These are phyloP conservation scores for Rhimphoctona megacephalus DNA, from an alignment of 2,888 invertebrate genomes.

Conservation along the genomic window DNA sequence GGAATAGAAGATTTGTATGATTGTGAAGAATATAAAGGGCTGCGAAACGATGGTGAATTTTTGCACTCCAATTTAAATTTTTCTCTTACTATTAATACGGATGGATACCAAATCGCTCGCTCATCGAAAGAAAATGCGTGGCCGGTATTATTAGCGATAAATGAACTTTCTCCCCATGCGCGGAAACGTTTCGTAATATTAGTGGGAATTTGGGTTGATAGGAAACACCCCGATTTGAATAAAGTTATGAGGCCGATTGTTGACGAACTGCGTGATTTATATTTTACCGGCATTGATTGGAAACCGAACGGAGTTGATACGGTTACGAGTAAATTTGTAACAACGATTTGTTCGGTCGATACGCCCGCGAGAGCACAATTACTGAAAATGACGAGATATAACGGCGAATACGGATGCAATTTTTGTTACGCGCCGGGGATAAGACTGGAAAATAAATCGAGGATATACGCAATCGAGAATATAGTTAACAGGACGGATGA, in stretches of 20 bases:
- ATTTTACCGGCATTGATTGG: constrained; percentile 19
- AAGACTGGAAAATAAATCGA: too few species aligned
- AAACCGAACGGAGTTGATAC: background rate
- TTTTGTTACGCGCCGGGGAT: constrained; percentile 32
- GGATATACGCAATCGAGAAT: too few species aligned
- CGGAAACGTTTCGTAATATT: too few species aligned
- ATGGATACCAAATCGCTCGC: constrained; percentile 55
- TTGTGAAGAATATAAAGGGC: constrained; percentile 39
- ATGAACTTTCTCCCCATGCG: too few species aligned
- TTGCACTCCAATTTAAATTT: constrained; percentile 36
- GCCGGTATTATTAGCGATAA: too few species aligned
- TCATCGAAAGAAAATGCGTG: too few species aligned
- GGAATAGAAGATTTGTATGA: constrained; percentile 54
- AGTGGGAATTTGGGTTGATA: too few species aligned
- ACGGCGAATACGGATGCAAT: constrained; percentile 37
- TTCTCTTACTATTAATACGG: constrained; percentile 49
- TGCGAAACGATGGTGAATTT: constrained; percentile 33
- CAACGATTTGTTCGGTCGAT: constrained; percentile 16
- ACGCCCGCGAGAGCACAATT: background rate
- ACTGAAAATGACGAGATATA: background rate
- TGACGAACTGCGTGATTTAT: constrained; percentile 12
- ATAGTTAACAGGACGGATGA: too few species aligned
- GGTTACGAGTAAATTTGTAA: constrained; percentile 32
- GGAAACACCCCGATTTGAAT: constrained; percentile 1
- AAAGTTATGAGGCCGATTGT: background rate